Conservation (phyloP, 2,113 vertebrate species). For the Elephas maximus region DNA sequence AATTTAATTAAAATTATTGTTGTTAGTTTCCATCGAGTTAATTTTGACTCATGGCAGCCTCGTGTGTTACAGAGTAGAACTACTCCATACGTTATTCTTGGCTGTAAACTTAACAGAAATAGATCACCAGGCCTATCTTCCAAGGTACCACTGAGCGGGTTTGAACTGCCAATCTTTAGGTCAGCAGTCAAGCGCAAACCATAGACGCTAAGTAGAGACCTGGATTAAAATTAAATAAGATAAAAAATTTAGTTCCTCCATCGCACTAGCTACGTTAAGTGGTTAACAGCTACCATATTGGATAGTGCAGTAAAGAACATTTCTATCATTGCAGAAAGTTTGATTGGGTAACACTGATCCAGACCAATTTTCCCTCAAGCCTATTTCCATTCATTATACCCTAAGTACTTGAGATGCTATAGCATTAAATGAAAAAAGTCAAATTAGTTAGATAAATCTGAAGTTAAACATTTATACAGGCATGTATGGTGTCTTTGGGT, state of each 20-base stretch:
- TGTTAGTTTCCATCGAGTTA: no score
- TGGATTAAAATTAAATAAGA: not conserved
- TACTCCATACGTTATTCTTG: no score
- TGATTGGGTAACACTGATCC: not conserved
- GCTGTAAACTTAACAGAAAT: no score
- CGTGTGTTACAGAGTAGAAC: no score
- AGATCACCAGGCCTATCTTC: no score
- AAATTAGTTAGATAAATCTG: not conserved
- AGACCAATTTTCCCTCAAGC: not conserved
- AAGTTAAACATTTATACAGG: no score
- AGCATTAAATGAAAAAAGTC: not conserved
- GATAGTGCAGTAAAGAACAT: not conserved
- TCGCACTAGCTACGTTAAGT: not conserved
- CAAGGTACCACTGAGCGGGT: not conserved
- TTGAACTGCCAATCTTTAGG: not conserved
- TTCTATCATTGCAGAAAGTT: not conserved
- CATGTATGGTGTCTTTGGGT: no score
- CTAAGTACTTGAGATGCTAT: not conserved
- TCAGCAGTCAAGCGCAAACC: not conserved
- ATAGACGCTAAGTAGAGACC: not conserved
- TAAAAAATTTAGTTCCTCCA: not conserved
- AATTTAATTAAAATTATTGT: no score
- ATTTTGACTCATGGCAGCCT: no score
- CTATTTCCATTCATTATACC: not conserved
- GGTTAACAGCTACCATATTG: not conserved